Base-by-base conservation (phyloP, 1,140 invertebrate genomes). In the Luehdorfia chinensis region DNA sequence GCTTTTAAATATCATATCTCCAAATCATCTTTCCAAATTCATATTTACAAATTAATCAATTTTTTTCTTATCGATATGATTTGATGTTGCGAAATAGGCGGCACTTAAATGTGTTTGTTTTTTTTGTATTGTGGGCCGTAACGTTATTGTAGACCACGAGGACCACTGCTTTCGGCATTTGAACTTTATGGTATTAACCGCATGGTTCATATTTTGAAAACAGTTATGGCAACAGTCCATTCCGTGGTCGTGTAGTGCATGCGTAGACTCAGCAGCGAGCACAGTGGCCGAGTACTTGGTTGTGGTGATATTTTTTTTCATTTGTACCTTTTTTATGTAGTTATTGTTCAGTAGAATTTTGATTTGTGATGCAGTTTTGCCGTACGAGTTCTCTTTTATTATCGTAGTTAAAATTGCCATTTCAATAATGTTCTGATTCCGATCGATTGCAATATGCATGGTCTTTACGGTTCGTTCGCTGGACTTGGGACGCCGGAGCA, bases 351-450 rank as follows among this genome's bases (percentile, higher is more conserved):
- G 71, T 76, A 75, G 70, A 51, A 44, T 50, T 75, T 68, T 70
- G 60, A 72, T 66, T 66, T 83, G 72, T 73, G 70, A 84, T 83
- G 75, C 75, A 72, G 72, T 81, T 84, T 70, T 79, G 72, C 79
- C 63, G 64, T 70, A 59, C 44, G 59, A 61, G 51, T 66, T 71
- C 64, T 67, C 63, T 75, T 83, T 79, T 74, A 77, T 78, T 79
- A 70, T 73, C 63, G 71, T 69, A 68, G 59, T 32, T 32, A 56
- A 58, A 59, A 55, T 59, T 57, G 33, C 49, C 51, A 59, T 46
- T 51, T 58, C 52, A 8, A 60, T 59, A 57, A 58, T 58, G 27
- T 43, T 43, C 39, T 43, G 25, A 43, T 30, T 28, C 14, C 7
- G 28, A 43, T 30, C 39, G 39, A 43, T 43, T 43, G 39, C 39